Conservation (phyloP, 35 echinoderm and acorn worm species). For the Apostichopus californicus region DNA sequence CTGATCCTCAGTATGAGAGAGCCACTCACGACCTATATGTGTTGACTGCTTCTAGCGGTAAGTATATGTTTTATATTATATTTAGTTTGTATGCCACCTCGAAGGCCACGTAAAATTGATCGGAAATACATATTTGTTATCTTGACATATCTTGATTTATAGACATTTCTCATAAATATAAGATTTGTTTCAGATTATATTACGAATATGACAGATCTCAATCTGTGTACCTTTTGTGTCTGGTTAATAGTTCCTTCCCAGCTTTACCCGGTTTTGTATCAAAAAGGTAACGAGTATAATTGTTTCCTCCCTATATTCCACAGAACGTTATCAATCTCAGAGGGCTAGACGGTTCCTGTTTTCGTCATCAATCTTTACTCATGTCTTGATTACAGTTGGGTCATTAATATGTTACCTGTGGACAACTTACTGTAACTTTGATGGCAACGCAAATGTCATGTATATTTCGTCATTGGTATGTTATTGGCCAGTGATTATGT, state of each 20-base stretch:
- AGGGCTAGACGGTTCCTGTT: not conserved
- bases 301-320: no score
- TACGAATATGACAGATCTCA: not conserved
- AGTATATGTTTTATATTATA: no score
- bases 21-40: no score
- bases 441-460: not conserved
- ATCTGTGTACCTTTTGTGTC: not conserved
- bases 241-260: not conserved
- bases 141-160: not conserved
- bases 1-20: not conserved
- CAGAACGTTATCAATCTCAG: not conserved
- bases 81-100: no score
- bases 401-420: not conserved
- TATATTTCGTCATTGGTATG: not conserved
- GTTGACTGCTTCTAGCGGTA: no score
- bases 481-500: slow-evolving; percentile 10
- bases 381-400: not conserved
- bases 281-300: no score
- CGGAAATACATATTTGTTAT: not conserved
- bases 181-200: not conserved
- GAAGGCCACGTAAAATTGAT: no score
- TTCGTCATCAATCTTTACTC: not conserved
- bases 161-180: not conserved
- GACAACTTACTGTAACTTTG: not conserved
- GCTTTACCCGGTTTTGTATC: not conserved